Percentiles rank a stretch among this genome's conserved stretches.
These are phyloP conservation scores for Drosophila orena DNA, from an alignment of 1,140 invertebrate genomes.

Conservation along the genomic window DNA sequence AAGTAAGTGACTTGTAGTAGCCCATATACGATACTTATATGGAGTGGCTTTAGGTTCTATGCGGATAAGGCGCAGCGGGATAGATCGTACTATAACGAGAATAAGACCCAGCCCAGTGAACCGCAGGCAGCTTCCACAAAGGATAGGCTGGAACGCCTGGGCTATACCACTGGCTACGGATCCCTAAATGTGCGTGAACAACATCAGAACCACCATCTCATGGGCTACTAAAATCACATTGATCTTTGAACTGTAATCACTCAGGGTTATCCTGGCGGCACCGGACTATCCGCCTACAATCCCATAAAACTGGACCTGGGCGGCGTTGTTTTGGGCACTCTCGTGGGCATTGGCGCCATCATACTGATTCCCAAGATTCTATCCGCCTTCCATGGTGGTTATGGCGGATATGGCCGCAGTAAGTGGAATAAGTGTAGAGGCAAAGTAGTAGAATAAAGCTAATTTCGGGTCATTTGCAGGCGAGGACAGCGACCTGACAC, in stretches of 20 bases:
- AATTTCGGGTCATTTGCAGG: conserved; percentile 22
- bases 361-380: conserved; percentile 92
- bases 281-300: conserved; percentile 87
- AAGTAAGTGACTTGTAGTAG: conserved; percentile 51
- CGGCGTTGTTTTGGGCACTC: conserved; percentile 91
- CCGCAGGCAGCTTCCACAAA: conserved; percentile 67
- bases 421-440: conserved; percentile 60
- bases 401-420: conserved; percentile 90
- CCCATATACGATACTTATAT: background rate
- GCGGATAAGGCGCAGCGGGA: conserved; percentile 66
- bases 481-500: conserved; percentile 87
- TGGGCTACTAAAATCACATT: background rate
- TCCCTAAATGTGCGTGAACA: conserved; percentile 63
- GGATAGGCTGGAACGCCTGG: conserved; percentile 77
- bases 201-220: background rate
- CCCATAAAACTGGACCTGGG: conserved; percentile 92
- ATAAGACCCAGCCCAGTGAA: conserved; percentile 63
- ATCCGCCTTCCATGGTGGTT: conserved; percentile 89
- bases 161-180: conserved; percentile 82
- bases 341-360: conserved; percentile 91
- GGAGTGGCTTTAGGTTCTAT: conserved; percentile 44
- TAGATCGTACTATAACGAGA: conserved; percentile 70
- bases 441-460: background rate
- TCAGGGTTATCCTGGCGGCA: conserved; percentile 84
- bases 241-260: background rate